A percentile compares a stretch with the other conserved stretches of the same genome.
phyloP scores from a whole-genome alignment of 2,797 vertebrate species.

The Harpagifer antarcticus region DNA sequence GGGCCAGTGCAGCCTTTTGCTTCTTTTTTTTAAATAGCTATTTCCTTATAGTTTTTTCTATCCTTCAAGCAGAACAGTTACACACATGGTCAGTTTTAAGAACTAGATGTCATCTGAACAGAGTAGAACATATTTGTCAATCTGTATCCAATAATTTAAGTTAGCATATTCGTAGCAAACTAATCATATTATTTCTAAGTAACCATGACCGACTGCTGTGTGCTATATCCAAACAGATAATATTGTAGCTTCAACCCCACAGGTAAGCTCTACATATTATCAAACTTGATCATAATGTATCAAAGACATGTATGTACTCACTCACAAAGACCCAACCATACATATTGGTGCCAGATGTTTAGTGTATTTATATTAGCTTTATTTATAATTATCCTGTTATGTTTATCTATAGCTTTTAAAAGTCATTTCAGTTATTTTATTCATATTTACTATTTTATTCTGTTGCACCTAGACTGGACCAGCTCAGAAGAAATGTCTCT shows the following conservation, averaged over 20 bases:
- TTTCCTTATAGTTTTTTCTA: constrained; percentile 48
- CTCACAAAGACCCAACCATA: background rate
- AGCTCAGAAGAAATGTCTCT: too few species aligned
- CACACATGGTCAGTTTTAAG: constrained; percentile 31
- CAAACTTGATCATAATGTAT: background rate
- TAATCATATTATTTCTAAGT: background rate
- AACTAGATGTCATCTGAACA: background rate
- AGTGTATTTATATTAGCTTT: too few species aligned
- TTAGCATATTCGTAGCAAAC: background rate
- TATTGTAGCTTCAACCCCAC: background rate
- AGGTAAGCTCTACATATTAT: background rate
- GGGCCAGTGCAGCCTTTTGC: constrained; percentile 51
- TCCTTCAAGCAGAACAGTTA: constrained; percentile 25
- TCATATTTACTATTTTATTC: too few species aligned
- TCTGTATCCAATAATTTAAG: background rate
- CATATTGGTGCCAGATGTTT: too few species aligned
- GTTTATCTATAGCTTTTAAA: too few species aligned
- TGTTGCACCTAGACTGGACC: too few species aligned
- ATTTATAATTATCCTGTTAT: too few species aligned
- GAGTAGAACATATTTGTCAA: background rate
- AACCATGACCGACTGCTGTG: background rate
- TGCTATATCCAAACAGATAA: background rate
- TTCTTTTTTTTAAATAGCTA: constrained; percentile 36
- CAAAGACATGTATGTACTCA: background rate
- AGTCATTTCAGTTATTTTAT: too few species aligned